A percentile compares a stretch with the other conserved stretches of the same genome.
Conservation (phyloP, 1,140 invertebrate species). For the Octopus sinensis region DNA sequence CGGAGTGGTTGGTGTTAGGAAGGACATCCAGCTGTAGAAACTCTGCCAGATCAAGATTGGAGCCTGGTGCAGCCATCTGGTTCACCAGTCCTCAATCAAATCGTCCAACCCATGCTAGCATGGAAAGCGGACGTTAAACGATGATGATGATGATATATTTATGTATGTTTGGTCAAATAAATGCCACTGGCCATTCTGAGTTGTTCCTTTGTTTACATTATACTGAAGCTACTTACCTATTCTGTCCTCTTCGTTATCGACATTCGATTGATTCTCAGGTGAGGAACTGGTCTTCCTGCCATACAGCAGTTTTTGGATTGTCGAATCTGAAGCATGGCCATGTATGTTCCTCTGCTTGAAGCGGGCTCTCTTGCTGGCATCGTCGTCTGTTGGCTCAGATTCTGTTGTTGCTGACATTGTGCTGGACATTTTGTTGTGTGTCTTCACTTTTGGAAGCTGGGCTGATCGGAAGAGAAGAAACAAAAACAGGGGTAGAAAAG, state of each 20-base stretch:
- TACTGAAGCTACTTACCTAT: constrained; percentile 18
- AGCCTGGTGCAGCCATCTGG: too few relatives aligned
- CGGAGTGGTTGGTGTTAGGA: too few relatives aligned
- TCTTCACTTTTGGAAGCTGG: neutral
- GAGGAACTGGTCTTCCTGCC: constrained; percentile 23
- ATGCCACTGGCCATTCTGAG: too few relatives aligned
- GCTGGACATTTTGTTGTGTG: constrained; percentile 30
- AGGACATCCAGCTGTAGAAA: too few relatives aligned
- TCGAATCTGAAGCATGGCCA: constrained; percentile 52
- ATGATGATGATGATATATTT: too few relatives aligned
- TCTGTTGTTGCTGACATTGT: constrained; percentile 38
- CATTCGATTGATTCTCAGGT: neutral
- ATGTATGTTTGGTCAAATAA: too few relatives aligned
- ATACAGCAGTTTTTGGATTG: constrained; percentile 52
- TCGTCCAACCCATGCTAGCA: too few relatives aligned
- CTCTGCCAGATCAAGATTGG: too few relatives aligned
- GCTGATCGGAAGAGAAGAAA: neutral
- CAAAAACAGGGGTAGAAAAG: neutral
- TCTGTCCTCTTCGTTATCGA: constrained; percentile 8
- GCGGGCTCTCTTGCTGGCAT: constrained; percentile 33
- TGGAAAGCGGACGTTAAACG: too few relatives aligned
- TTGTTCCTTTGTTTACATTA: too few relatives aligned
- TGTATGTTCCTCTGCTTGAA: constrained; percentile 45
- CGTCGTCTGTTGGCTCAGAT: constrained; percentile 43
- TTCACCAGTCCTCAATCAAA: too few relatives aligned